Conservation (phyloP, 2,113 vertebrate species). For the Erythrocebus patas region DNA sequence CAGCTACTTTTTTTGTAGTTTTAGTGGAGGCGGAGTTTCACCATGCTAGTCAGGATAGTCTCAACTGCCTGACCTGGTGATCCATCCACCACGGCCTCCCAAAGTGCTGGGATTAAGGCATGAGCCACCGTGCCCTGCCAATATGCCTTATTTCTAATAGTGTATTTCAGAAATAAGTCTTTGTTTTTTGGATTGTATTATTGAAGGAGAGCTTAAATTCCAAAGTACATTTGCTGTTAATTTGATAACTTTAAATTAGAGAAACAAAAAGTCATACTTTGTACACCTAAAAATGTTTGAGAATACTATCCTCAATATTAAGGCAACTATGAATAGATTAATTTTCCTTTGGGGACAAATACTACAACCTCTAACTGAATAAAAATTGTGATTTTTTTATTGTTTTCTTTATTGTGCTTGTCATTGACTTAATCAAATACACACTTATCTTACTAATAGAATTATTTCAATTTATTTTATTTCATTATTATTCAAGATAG, state of each 20-base stretch:
- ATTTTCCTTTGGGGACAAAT: neutral
- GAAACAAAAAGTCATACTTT: neutral
- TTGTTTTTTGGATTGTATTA: neutral
- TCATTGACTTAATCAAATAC: neutral
- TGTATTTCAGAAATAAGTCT: neutral
- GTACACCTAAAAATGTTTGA: neutral
- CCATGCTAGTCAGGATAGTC: too few species aligned
- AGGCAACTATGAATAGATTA: neutral
- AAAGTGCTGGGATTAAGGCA: too few species aligned
- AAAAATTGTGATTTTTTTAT: neutral
- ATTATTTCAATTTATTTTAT: neutral
- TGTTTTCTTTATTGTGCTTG: neutral
- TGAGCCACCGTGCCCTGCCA: too few species aligned
- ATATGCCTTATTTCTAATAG: neutral
- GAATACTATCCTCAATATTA: neutral
- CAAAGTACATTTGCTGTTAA: neutral
- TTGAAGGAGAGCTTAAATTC: neutral
- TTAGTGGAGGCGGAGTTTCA: too few species aligned
- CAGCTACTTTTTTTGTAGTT: too few species aligned
- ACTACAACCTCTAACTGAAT: neutral
- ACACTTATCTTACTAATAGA: neutral
- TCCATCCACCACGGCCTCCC: too few species aligned
- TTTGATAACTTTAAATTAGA: neutral
- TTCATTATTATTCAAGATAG: neutral
- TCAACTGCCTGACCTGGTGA: too few species aligned